These are phyloP conservation scores for Sipha flava DNA, from an alignment of 1,140 invertebrate species.

Conservation along the genomic window DNA sequence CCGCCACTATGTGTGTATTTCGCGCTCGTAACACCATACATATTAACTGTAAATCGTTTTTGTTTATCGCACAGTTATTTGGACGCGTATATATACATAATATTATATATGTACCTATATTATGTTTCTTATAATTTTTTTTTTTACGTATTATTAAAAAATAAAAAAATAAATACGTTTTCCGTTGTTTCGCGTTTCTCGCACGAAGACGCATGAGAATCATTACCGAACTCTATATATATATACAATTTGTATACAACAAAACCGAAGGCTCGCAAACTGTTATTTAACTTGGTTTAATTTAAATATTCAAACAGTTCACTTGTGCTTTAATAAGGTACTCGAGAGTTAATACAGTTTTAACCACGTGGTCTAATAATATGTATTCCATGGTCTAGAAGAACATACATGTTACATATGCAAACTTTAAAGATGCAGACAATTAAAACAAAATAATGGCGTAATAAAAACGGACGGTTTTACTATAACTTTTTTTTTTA, in stretches of 20 bases:
- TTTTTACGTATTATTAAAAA: too few relatives aligned
- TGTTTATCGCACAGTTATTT: neutral
- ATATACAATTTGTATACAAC: too few relatives aligned
- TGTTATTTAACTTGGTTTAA: constrained; percentile 15
- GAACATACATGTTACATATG: too few relatives aligned
- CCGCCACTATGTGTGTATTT: neutral
- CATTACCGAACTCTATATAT: too few relatives aligned
- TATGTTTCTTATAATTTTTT: too few relatives aligned
- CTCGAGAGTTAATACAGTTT: too few relatives aligned
- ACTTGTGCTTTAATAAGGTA: neutral
- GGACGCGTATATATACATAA: neutral
- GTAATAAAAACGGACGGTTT: neutral
- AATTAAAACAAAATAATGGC: neutral
- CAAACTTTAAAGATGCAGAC: neutral
- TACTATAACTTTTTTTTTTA: neutral
- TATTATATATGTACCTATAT: neutral
- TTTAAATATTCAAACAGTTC: constrained; percentile 28
- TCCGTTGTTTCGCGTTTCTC: neutral
- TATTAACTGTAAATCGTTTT: neutral
- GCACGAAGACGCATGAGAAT: neutral
- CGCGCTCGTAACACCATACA: neutral
- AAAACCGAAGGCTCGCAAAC: too few relatives aligned
- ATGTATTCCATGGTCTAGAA: too few relatives aligned
- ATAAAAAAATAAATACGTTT: neutral
- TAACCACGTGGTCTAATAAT: too few relatives aligned